Conservation (phyloP, 1,140 invertebrate species). For the Drosophila equinoxialis region DNA sequence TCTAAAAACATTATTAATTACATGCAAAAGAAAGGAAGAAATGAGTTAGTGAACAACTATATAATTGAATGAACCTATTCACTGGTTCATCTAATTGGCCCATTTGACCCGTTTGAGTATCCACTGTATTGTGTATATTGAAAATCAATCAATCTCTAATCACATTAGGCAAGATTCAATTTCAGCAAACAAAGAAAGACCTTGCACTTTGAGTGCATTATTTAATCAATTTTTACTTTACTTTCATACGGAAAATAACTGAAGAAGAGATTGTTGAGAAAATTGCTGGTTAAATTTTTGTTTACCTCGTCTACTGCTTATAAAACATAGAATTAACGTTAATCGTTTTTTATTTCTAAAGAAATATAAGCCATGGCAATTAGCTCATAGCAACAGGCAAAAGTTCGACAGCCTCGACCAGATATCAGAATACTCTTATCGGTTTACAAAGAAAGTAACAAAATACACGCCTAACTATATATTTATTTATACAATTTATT, state of each 20-base stretch:
- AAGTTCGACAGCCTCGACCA: neutral
- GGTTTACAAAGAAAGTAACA: neutral
- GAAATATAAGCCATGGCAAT: neutral
- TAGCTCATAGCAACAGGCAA: slow-evolving; percentile 12
- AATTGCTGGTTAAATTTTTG: neutral
- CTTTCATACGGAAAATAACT: neutral
- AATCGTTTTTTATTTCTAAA: neutral
- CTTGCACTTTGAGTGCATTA: too few relatives aligned
- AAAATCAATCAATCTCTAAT: too few relatives aligned
- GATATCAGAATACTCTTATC: slow-evolving; percentile 17
- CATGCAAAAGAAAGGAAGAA: too few relatives aligned
- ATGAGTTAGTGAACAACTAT: too few relatives aligned
- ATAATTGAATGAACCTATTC: too few relatives aligned
- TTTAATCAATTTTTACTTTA: too few relatives aligned
- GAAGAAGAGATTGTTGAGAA: neutral
- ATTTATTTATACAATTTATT: neutral
- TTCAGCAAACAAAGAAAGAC: too few relatives aligned
- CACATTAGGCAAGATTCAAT: too few relatives aligned
- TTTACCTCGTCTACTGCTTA: neutral
- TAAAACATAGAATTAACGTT: neutral
- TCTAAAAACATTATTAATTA: too few relatives aligned
- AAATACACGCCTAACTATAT: slow-evolving; percentile 1
- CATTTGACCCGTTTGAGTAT: too few relatives aligned
- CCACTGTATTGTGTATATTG: too few relatives aligned
- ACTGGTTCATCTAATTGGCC: too few relatives aligned